Conservation (phyloP, 2,888 invertebrate species). For the Sarcophaga subvicina region DNA sequence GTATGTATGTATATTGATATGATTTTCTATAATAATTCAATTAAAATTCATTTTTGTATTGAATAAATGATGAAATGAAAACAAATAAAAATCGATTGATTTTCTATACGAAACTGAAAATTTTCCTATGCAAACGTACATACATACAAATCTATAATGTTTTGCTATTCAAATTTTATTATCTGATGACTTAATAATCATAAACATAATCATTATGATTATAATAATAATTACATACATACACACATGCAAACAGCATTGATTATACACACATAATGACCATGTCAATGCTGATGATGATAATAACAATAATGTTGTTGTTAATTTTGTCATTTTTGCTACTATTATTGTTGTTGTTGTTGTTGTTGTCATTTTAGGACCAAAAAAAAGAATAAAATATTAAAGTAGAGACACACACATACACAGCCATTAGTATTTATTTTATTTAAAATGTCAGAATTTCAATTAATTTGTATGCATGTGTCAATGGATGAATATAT, state of each 20-base stretch:
- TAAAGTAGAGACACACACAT: not conserved
- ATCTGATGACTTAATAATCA: slow-evolving; percentile 30
- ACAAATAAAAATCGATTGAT: too few relatives aligned
- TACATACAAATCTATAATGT: not conserved
- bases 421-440: not conserved
- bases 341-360: not conserved
- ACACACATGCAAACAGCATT: not conserved
- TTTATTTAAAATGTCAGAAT: not conserved
- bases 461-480: not conserved
- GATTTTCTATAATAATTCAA: not conserved
- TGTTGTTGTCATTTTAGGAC: not conserved
- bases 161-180: not conserved
- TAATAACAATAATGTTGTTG: not conserved
- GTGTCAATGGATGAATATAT: not conserved
- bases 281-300: not conserved
- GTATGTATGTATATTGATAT: not conserved
- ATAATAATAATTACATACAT: not conserved
- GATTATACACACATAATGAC: not conserved
- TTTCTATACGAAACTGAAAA: not conserved
- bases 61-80: too few relatives aligned
- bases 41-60: not conserved
- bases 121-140: not conserved
- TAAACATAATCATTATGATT: slow-evolving; percentile 25
- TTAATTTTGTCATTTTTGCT: not conserved
- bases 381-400: not conserved